Base-by-base conservation (phyloP, 1,140 invertebrate genomes). In the Heliconius himera region DNA sequence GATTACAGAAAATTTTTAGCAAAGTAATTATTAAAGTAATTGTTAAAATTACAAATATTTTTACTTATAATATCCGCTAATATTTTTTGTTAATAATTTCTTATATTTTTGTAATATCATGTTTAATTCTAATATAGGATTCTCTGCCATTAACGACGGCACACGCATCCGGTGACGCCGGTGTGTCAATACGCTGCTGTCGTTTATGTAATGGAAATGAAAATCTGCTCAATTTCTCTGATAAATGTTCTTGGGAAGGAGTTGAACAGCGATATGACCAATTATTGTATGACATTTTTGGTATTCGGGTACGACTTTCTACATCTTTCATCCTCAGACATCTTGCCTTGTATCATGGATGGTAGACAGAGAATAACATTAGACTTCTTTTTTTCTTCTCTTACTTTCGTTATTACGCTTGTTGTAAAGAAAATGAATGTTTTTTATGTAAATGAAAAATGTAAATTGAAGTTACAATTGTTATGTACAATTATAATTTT, bases 271-370 rank as follows among this genome's bases (percentile, higher is more conserved):
- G 85, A 81, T 90, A 90, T 70, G 87, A 90, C 66, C 83, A 84
- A 13, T 79, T 90, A 16, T 74, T 91, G 29, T 84, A 80, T 38
- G 86, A 90, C 36, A 87, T 87, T 74, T 91, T 91, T 81, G 87
- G 85, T 1, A 78, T 91, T 29, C 83, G 79, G 81, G 90, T 88
- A 8, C 60, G n/a, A 36, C 36, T 71, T 36, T 33, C 22, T 70
- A 20, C n/a, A 46, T 46, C 6, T 70, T 49, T 11, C 16, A 26
- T 74, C 11, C 11, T 74, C 8, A 74, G 29, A 18, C 46, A 18
- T 56, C 3, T 51, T 51, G 4, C 13, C 41, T 46, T 46, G 13
- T 13, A 16, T 51, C 18, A 51, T 20, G 18, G 2, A 20, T 16
- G 16, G 49, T 49, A 16, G 6, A 16, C 2, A 46, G 18, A 51